Percentiles rank a stretch among this genome's conserved stretches.
These are phyloP conservation scores for Neodontobutis hainanensis DNA, from an alignment of 2,113 vertebrate genomes.

Conservation along the genomic window DNA sequence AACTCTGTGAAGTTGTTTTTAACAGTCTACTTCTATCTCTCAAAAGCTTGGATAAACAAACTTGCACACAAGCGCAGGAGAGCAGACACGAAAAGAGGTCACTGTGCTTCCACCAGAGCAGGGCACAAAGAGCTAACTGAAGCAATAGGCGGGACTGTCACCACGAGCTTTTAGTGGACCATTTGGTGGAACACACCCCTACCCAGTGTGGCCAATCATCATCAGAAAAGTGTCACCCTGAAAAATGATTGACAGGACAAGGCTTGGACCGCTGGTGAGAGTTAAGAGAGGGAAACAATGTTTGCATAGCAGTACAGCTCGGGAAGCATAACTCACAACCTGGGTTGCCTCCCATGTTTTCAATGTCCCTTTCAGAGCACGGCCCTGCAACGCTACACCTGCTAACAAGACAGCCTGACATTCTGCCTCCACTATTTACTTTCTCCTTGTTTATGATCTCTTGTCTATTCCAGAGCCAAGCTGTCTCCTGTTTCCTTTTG, in stretches of 20 bases:
- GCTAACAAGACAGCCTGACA: conserved; percentile 69
- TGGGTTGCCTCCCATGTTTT: conserved; percentile 66
- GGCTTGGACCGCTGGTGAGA: conserved; percentile 53
- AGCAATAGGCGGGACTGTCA: conserved; percentile 30
- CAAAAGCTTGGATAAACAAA: not conserved
- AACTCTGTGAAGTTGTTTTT: not conserved
- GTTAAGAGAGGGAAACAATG: conserved; percentile 46
- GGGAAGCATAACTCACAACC: conserved; percentile 62
- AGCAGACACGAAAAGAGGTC: conserved; percentile 24
- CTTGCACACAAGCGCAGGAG: not conserved
- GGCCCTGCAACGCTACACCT: conserved; percentile 70
- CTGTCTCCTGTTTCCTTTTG: conserved; percentile 45
- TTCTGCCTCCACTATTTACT: conserved; percentile 67
- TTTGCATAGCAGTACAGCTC: conserved; percentile 43
- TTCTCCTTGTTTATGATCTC: conserved; percentile 64
- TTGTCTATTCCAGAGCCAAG: conserved; percentile 53
- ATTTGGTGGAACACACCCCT: conserved; percentile 38
- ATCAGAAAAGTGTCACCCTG: conserved; percentile 50
- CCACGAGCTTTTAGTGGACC: conserved; percentile 23
- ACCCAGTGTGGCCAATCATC: conserved; percentile 43
- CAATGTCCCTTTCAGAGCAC: conserved; percentile 59
- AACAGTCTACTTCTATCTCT: not conserved
- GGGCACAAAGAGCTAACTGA: conserved; percentile 23
- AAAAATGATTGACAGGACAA: conserved; percentile 60
- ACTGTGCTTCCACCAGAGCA: conserved; percentile 26